Evolutionary conservation across 1,140 invertebrate species (phyloP), one percentile per base, ranked within the genome.

Genomic region (Ceratoteleas bidentatus): DNA sequence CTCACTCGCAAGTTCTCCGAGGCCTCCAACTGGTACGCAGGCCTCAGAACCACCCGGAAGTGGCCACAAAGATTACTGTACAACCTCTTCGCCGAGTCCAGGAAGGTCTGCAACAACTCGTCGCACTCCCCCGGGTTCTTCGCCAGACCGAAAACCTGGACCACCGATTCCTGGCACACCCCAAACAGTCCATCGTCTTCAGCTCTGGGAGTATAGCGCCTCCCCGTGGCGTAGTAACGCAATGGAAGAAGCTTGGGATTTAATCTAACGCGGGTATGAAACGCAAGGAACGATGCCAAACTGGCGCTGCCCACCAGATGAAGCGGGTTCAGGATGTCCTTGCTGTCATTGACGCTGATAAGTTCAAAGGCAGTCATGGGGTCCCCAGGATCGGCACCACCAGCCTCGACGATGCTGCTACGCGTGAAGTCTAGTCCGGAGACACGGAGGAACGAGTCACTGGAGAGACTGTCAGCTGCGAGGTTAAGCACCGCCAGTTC

Each of bases 381-480:
- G 85, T 93, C 88, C 14, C 91, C 90, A 68, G 93, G 93, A 85
- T 94, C 89, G 10, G 92, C 80, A 11, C 94, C 94, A 82, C 93
- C 93, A 4, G 94, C 95, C 90, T 96, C 95, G 6, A 95, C 89
- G 14, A 96, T 86, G 0, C 94, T 81, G 86, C 94, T 95, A 61
- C 93, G 93, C 45, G 91, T 88, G 88, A 96, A 95, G 88, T 96
- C 95, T 6, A 94, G 87, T 16, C 91, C 90, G 14, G 88, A 79
- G 10, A 92, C 85, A 83, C 89, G 85, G 0, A 94, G 86, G 11
- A 89, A 83, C 6, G 24, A 24, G 24, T 92, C 83, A 58, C 87
- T 90, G 13, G 93, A 92, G 81, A 94, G 91, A 40, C 87, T 56
- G 14, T 77, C 62, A 4, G 80, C 80, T 0, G 76, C 84, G 5